Conservation (phyloP, 2,888 invertebrate species). For the Dicycla oo region DNA sequence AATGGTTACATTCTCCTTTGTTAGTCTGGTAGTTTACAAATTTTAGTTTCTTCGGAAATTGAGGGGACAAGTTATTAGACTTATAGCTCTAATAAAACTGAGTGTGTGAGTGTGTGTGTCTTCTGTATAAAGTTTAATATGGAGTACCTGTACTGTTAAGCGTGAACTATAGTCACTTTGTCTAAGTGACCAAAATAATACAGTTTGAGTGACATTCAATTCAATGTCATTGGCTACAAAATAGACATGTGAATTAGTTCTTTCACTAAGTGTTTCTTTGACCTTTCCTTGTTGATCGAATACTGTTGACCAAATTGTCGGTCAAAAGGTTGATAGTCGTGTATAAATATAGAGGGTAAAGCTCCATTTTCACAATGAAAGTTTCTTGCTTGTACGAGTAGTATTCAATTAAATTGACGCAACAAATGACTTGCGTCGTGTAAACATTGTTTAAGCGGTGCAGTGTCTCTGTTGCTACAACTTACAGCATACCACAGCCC, state of each 20-base stretch:
- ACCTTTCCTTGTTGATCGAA: background rate
- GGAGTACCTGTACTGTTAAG: background rate
- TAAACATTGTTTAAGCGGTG: background rate
- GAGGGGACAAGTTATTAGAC: background rate
- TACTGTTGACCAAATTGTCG: background rate
- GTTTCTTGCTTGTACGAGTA: background rate
- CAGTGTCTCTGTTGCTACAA: background rate
- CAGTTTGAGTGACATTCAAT: background rate
- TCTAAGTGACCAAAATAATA: background rate
- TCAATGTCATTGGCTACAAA: background rate
- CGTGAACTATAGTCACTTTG: background rate
- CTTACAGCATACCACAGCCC: too few relatives aligned
- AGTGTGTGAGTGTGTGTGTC: background rate
- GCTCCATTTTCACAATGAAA: background rate
- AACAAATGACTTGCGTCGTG: background rate
- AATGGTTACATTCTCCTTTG: background rate
- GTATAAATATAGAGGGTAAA: background rate
- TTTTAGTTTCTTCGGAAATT: background rate
- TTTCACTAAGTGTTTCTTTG: background rate
- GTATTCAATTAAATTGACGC: background rate
- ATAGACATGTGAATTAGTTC: background rate
- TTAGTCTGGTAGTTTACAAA: background rate
- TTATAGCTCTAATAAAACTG: conserved; percentile 1
- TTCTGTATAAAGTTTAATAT: background rate
- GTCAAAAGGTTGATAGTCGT: background rate